These are phyloP conservation scores for Eulemur coronatus DNA, from an alignment of 2,797 vertebrate species.

Conservation along the genomic window DNA sequence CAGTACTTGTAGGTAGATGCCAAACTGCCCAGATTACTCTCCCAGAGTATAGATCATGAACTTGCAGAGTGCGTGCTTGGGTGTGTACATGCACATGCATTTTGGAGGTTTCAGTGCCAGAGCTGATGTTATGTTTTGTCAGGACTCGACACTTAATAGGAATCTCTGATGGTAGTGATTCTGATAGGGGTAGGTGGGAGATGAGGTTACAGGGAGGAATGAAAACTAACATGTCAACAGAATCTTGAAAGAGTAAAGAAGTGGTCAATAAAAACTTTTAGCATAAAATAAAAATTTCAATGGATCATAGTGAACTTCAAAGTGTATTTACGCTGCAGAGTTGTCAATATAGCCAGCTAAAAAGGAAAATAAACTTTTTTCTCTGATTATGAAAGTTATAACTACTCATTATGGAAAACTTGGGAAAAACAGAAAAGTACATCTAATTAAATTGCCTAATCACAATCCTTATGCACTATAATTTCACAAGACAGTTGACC, in stretches of 20 bases:
- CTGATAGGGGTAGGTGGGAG: not conserved
- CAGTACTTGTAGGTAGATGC: not conserved
- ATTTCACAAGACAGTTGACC: not conserved
- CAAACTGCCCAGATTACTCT: not conserved
- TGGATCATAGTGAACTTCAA: not conserved
- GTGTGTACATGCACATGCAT: too few species aligned
- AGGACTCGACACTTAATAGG: not conserved
- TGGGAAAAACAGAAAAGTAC: not conserved
- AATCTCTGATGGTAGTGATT: not conserved
- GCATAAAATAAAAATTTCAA: not conserved
- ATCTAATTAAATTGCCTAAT: not conserved
- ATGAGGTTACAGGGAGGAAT: not conserved
- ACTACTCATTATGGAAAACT: slow-evolving; percentile 14
- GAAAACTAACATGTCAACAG: not conserved
- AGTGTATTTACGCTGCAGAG: not conserved
- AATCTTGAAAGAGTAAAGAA: not conserved
- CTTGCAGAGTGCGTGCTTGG: not conserved
- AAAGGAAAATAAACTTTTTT: slow-evolving; percentile 1
- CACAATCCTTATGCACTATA: not conserved
- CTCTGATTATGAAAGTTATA: not conserved
- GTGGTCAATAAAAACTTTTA: not conserved
- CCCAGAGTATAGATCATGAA: not conserved
- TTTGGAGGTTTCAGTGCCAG: not conserved
- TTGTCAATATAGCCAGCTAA: not conserved
- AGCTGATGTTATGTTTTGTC: not conserved